Conservation (phyloP, 2,888 invertebrate species). For the Drosophila sordidula region DNA sequence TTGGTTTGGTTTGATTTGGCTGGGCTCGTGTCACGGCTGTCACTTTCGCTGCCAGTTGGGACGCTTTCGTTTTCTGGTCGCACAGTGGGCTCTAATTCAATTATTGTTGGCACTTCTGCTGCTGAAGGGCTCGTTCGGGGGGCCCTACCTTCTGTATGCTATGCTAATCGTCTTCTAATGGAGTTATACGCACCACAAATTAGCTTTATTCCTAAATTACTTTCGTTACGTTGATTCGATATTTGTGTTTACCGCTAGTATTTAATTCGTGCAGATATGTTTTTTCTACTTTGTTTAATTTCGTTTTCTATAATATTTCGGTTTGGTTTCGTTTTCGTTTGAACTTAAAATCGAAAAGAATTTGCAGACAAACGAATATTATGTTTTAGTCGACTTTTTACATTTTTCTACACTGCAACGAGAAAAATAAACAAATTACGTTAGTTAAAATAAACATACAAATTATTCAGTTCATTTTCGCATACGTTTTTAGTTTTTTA, state of each 20-base stretch:
- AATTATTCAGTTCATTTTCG: neutral
- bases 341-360: conserved; percentile 79
- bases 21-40: conserved; percentile 14
- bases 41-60: conserved; percentile 23
- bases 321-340: conserved; percentile 51
- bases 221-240: conserved; percentile 44
- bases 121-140: conserved; percentile 13
- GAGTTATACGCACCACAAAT: conserved; percentile 79
- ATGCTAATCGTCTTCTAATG: conserved; percentile 70
- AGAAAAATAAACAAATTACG: conserved; percentile 34
- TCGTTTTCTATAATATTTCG: conserved; percentile 40
- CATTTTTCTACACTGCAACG: conserved; percentile 82
- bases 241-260: conserved; percentile 25
- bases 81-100: conserved; percentile 43
- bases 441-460: conserved; percentile 5
- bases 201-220: conserved; percentile 55
- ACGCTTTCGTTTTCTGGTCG: conserved; percentile 7
- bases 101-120: conserved; percentile 55
- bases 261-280: conserved; percentile 20
- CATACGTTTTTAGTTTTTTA: neutral
- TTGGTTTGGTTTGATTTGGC: neutral
- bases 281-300: conserved; percentile 50
- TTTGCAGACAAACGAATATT: conserved; percentile 77
- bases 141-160: conserved; percentile 19
- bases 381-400: conserved; percentile 81